These are phyloP conservation scores for Drosophila setosimentum DNA, from an alignment of 2,888 invertebrate species.

Conservation along the genomic window DNA sequence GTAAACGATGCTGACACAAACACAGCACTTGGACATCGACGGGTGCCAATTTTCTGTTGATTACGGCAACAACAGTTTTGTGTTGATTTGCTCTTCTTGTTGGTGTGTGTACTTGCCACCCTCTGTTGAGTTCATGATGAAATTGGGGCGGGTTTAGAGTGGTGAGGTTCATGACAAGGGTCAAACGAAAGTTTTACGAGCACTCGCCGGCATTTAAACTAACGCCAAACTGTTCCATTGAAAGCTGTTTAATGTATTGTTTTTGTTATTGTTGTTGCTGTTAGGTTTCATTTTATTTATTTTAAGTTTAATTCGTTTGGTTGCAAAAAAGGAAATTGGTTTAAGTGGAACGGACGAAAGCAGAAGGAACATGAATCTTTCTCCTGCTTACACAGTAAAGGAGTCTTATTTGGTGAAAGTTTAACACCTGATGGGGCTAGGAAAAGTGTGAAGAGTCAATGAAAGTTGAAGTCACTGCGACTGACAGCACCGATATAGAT, in stretches of 20 bases:
- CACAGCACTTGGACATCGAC: slow-evolving; percentile 58
- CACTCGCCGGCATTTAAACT: slow-evolving; percentile 63
- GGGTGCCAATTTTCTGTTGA: slow-evolving; percentile 77
- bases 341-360: slow-evolving; percentile 47
- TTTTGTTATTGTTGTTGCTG: slow-evolving; percentile 28
- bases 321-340: slow-evolving; percentile 64
- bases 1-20: slow-evolving; percentile 71
- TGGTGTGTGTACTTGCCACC: slow-evolving; percentile 35
- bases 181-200: slow-evolving; percentile 71
- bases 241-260: slow-evolving; percentile 43
- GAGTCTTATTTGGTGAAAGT: slow-evolving; percentile 58
- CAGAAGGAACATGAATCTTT: slow-evolving; percentile 7
- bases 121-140: slow-evolving; percentile 18
- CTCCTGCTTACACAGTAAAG: slow-evolving; percentile 2
- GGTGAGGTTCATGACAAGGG: slow-evolving; percentile 62
- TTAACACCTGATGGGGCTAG: slow-evolving; percentile 49
- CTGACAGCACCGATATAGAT: slow-evolving; percentile 42
- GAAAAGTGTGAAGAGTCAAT: slow-evolving; percentile 26
- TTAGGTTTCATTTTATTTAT: slow-evolving; percentile 60
- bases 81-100: slow-evolving; percentile 4
- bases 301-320: slow-evolving; percentile 73
- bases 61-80: slow-evolving; percentile 56
- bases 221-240: slow-evolving; percentile 42
- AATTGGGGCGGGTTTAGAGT: slow-evolving; percentile 13
- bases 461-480: slow-evolving; percentile 29